Evolutionary conservation across 1,140 invertebrate species (phyloP), one percentile per base, ranked within the genome.

Genomic region (Eufriesea mexicana): DNA sequence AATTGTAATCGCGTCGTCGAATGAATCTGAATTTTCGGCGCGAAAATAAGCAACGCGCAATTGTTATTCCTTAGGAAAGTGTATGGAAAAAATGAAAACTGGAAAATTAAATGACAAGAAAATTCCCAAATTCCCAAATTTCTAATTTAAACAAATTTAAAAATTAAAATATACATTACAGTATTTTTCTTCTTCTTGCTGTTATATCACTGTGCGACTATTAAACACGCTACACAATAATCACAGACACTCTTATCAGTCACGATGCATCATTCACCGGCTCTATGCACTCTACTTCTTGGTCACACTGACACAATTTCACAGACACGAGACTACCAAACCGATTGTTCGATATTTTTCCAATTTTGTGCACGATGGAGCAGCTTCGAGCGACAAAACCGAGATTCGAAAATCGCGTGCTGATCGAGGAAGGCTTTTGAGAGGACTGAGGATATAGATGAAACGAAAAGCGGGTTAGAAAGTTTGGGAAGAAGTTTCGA

Each of bases 401-500:
- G 35, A 14, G 42, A 16, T 25, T 42, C 5, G 20, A 72, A 61
- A n/a, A 55, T 42, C 49, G 42, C 42, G 54, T 87, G 35, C 1
- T 16, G 10, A 77, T 67, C 28, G 61, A 45, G 20, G 35, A 20
- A 25, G 20, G 47, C 20, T 20, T 62, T 18, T 64, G 16, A 47
- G 51, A 45, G 5, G 82, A 89, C 88, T 87, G 75, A 75, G 51
- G 74, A 77, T 20, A 6, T 54, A 67, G 59, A 23, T 57, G 62
- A 84, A 84, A 55, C 35, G 45, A 76, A 61, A 82, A 74, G 49
- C 67, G 70, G 18, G 84, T 89, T 90, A 89, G 90, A 91, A 91
- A 92, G 86, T 74, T 84, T 35, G 18, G 51, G 67, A 64, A 66
- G 54, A 74, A 64, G 84, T 89, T 90, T 89, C 87, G 68, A 89